Percentiles rank a stretch among this genome's conserved stretches.
Evolutionary conservation across 2,113 vertebrate genomes (phyloP).

Genomic region (Thalassarche chlororhynchos): DNA sequence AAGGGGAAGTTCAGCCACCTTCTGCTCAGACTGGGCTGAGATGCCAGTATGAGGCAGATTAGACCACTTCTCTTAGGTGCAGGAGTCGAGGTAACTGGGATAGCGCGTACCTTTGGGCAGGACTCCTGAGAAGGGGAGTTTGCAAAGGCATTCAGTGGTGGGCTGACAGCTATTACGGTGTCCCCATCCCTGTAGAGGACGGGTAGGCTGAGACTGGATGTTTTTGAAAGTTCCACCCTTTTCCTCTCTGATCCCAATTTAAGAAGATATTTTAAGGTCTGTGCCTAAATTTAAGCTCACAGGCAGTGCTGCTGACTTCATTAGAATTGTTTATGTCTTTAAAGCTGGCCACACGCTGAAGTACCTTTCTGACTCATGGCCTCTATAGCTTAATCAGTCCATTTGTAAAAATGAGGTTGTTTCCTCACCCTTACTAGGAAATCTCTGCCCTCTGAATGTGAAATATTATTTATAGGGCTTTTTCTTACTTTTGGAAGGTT

Average conservation of each 20-base stretch:
- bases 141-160: not conserved
- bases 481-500: not conserved
- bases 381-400: constrained; percentile 37
- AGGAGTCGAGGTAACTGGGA: not conserved
- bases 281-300: constrained; percentile 39
- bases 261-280: constrained; percentile 40
- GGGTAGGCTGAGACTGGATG: not conserved
- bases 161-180: not conserved
- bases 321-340: constrained; percentile 58
- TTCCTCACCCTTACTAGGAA: constrained; percentile 27
- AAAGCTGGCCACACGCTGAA: not conserved
- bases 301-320: constrained; percentile 29
- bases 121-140: not conserved
- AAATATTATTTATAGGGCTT: constrained; percentile 9
- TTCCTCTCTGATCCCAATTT: constrained; percentile 25
- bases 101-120: not conserved
- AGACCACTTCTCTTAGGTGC: not conserved
- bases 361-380: constrained; percentile 56
- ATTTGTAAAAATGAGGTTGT: constrained; percentile 40
- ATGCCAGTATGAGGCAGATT: not conserved
- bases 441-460: constrained; percentile 25
- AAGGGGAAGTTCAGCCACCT: not conserved
- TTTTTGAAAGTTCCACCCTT: not conserved
- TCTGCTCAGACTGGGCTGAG: not conserved
- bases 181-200: not conserved